A percentile compares a stretch with the other conserved stretches of the same genome.
phyloP scores from a whole-genome alignment of 35 echinoderm and acorn worm genomes.

The Ophioderma brevispina region DNA sequence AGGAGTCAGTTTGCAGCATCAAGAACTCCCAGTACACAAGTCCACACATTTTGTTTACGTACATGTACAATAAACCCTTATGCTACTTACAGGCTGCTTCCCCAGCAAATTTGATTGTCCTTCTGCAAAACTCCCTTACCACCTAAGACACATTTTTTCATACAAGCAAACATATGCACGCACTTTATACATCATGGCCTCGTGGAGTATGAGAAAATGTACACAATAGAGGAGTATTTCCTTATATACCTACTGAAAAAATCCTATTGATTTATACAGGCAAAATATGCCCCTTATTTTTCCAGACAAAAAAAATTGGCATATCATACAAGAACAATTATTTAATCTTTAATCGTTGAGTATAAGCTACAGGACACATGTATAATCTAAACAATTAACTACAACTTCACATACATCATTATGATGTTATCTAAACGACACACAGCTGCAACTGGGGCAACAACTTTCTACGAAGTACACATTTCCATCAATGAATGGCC shows the following conservation, averaged over 20 bases:
- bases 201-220: not conserved
- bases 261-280: not conserved
- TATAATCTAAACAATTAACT: not conserved
- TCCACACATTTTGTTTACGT: not conserved
- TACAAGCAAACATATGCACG: not conserved
- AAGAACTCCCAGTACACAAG: not conserved
- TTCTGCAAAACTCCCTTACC: not conserved
- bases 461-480: not conserved
- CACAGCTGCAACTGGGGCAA: slow-evolving; percentile 2
- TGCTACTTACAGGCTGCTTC: not conserved
- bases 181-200: slow-evolving; percentile 13
- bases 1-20: not conserved
- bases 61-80: slow-evolving; percentile 1
- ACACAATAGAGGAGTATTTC: not conserved
- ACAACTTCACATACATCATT: not conserved
- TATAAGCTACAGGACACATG: not conserved
- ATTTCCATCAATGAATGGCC: not conserved
- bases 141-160: not conserved
- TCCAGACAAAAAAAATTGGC: not conserved
- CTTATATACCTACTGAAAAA: not conserved
- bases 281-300: not conserved
- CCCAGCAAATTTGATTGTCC: not conserved
- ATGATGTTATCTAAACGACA: not conserved
- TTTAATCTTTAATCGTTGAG: not conserved
- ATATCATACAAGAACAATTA: slow-evolving; percentile 5